These are phyloP conservation scores for Nephotettix cincticeps DNA, from an alignment of 1,140 invertebrate genomes.

Conservation along the genomic window DNA sequence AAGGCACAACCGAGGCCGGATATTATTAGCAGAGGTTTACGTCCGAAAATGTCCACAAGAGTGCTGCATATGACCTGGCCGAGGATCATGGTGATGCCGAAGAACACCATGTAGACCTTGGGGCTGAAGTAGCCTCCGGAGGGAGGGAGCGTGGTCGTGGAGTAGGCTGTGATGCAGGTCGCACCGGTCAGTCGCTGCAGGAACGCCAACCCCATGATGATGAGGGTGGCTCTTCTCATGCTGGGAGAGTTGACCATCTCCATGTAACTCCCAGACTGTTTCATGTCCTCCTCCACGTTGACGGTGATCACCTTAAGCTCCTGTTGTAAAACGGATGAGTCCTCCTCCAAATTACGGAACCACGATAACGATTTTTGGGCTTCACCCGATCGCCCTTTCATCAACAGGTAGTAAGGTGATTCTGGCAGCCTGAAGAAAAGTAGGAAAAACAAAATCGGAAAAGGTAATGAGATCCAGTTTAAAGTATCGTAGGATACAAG, in stretches of 20 bases:
- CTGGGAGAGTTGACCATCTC: conserved; percentile 33
- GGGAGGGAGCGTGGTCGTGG: conserved; percentile 37
- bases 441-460: conserved; percentile 63
- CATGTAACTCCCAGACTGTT: conserved; percentile 30
- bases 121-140: conserved; percentile 30
- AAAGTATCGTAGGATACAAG: conserved; percentile 64
- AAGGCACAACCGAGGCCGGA: conserved; percentile 41
- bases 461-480: conserved; percentile 60
- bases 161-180: conserved; percentile 38
- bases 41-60: conserved; percentile 49
- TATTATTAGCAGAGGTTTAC: conserved; percentile 51
- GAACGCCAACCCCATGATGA: conserved; percentile 35
- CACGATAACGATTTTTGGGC: conserved; percentile 64
- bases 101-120: conserved; percentile 33
- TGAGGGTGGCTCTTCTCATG: conserved; percentile 33
- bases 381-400: conserved; percentile 56
- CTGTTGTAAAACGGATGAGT: not conserved
- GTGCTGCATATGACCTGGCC: conserved; percentile 27
- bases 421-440: conserved; percentile 77
- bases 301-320: conserved; percentile 30
- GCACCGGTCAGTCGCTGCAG: conserved; percentile 38
- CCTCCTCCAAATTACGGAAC: conserved; percentile 52
- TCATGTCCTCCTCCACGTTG: conserved; percentile 36
- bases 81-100: conserved; percentile 38
- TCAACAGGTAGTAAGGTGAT: conserved; percentile 69